A percentile compares a stretch with the other conserved stretches of the same genome.
phyloP scores from a whole-genome alignment of 2,888 invertebrate species.

The Zootermopsis nevadensis region DNA sequence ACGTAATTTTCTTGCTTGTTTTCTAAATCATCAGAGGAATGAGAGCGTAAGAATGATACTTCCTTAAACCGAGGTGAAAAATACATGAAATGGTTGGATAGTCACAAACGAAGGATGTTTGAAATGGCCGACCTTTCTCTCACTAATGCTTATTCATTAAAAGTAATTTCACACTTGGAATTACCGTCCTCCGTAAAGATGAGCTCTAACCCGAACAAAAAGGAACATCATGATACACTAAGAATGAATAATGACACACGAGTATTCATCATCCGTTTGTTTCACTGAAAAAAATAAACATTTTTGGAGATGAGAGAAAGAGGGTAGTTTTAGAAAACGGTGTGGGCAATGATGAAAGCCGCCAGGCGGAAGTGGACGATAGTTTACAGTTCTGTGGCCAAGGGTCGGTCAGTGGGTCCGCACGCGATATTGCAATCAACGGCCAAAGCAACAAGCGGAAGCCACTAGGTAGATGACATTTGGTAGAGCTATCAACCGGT shows the following conservation, averaged over 20 bases:
- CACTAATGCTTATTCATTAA: slow-evolving; percentile 50
- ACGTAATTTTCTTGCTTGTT: neutral
- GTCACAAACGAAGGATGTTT: neutral
- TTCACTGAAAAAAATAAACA: neutral
- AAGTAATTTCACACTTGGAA: slow-evolving; percentile 47
- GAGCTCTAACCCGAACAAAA: neutral
- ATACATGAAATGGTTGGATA: slow-evolving; percentile 22
- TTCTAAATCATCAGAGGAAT: neutral
- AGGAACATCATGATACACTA: neutral
- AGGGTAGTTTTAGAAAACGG: neutral
- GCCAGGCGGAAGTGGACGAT: slow-evolving; percentile 43
- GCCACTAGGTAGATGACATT: slow-evolving; percentile 29
- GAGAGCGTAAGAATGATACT: neutral
- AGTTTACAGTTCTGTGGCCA: slow-evolving; percentile 35
- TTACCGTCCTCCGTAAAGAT: neutral
- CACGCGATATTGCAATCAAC: neutral
- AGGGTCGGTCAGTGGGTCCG: neutral
- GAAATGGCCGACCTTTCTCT: neutral
- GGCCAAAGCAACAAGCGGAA: neutral
- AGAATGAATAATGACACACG: slow-evolving; percentile 18
- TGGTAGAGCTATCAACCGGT: neutral
- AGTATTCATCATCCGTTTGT: neutral
- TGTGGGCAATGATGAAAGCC: slow-evolving; percentile 45
- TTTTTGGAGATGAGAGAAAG: neutral
- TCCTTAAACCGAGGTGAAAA: slow-evolving; percentile 37